Evolutionary conservation across 2,888 invertebrate genomes (phyloP).

Genomic region (Spodoptera exigua): DNA sequence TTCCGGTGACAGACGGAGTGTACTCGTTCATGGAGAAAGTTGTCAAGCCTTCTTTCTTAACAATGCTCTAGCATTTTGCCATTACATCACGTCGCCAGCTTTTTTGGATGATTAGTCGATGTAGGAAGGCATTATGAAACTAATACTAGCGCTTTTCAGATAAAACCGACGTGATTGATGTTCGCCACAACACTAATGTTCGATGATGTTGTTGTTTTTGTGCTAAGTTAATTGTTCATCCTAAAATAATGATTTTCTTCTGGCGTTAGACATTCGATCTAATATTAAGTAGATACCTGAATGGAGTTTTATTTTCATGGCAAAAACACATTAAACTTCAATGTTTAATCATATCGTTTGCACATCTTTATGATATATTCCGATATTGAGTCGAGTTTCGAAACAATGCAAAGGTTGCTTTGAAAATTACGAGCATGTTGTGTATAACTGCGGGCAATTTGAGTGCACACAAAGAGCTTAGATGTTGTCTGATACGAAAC

Average conservation of each 20-base stretch:
- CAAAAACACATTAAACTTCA: background rate
- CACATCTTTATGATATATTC: too few species aligned
- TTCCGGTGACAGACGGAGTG: constrained; percentile 54
- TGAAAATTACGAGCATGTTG: constrained; percentile 9
- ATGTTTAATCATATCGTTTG: too few species aligned
- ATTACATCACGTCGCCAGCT: constrained; percentile 57
- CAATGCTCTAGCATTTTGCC: constrained; percentile 56
- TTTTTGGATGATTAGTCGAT: constrained; percentile 54
- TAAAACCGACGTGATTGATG: constrained; percentile 44
- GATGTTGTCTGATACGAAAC: constrained; percentile 32
- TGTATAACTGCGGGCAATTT: constrained; percentile 2
- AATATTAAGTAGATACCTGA: too few species aligned
- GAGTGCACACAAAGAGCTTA: constrained; percentile 25
- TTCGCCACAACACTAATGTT: constrained; percentile 21
- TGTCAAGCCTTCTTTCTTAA: constrained; percentile 64
- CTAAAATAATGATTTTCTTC: constrained; percentile 35
- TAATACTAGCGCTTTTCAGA: constrained; percentile 37
- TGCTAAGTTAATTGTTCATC: constrained; percentile 36
- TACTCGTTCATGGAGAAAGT: constrained; percentile 65
- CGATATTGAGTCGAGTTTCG: constrained; percentile 1
- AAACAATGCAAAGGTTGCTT: constrained; percentile 20
- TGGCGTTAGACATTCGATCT: background rate
- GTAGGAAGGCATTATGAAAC: constrained; percentile 58
- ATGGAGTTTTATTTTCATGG: background rate
- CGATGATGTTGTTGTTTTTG: constrained; percentile 13